These are phyloP conservation scores for Ictalurus furcatus DNA, from an alignment of 2,113 vertebrate species.

Conservation along the genomic window DNA sequence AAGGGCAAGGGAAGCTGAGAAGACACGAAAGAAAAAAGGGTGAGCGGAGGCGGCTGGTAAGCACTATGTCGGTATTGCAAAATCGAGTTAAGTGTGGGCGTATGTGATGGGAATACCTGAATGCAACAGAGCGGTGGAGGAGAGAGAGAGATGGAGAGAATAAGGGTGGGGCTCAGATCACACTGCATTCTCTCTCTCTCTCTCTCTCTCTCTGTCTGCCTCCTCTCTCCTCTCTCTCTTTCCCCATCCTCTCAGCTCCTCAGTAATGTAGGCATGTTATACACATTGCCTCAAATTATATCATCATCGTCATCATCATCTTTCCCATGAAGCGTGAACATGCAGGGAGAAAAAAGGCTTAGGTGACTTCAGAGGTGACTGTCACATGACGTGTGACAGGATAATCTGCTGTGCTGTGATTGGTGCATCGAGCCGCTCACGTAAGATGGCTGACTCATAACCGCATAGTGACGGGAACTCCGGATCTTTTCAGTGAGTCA, in stretches of 20 bases:
- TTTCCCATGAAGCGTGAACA: background rate
- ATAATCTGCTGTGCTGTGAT: background rate
- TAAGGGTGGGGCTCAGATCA: slow-evolving; percentile 59
- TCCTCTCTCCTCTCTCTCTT: background rate
- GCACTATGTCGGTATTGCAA: background rate
- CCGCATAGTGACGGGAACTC: background rate
- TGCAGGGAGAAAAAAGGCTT: background rate
- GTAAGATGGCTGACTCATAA: background rate
- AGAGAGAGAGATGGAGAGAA: background rate
- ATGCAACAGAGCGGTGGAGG: background rate
- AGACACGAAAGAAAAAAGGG: background rate
- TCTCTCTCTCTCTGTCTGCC: slow-evolving; percentile 4
- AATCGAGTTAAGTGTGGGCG: background rate
- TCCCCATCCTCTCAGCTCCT: background rate
- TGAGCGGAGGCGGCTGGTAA: background rate
- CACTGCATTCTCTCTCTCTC: slow-evolving; percentile 45
- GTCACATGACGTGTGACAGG: background rate
- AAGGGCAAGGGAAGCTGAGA: background rate
- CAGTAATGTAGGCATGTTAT: background rate
- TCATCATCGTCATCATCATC: slow-evolving; percentile 1
- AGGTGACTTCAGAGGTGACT: background rate
- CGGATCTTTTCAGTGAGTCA: background rate
- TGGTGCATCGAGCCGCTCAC: background rate
- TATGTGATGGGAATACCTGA: background rate
- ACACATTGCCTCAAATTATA: background rate